Evolutionary conservation across 1,140 invertebrate genomes (phyloP).

Genomic region (Homalodisca vitripennis): DNA sequence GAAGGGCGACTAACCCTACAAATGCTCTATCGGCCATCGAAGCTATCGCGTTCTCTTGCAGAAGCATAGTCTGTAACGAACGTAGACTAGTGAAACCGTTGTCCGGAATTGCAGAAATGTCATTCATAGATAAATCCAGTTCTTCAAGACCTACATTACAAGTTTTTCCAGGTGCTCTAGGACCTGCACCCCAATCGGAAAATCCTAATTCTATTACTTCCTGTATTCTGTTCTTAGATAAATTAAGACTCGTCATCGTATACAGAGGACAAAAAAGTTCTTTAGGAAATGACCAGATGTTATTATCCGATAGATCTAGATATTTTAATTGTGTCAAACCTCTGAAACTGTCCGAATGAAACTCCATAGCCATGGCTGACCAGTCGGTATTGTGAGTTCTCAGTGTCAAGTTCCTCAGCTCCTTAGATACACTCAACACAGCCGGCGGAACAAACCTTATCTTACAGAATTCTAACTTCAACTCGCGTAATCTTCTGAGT

Average conservation of each 20-base stretch:
- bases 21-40: constrained; percentile 70
- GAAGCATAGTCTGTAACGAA: constrained; percentile 60
- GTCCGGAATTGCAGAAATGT: constrained; percentile 65
- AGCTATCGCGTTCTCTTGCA: constrained; percentile 73
- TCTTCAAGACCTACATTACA: constrained; percentile 65
- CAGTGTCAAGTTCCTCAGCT: constrained; percentile 65
- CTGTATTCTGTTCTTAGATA: constrained; percentile 75
- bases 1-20: constrained; percentile 61
- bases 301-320: constrained; percentile 76
- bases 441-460: constrained; percentile 68
- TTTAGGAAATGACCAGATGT: constrained; percentile 72
- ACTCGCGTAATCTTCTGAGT: constrained; percentile 63
- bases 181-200: constrained; percentile 57
- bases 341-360: constrained; percentile 67
- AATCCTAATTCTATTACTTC: constrained; percentile 71
- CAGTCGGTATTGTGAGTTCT: constrained; percentile 77
- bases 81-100: constrained; percentile 66
- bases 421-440: constrained; percentile 63
- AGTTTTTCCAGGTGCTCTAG: constrained; percentile 51
- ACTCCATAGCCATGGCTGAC: constrained; percentile 73
- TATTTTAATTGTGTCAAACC: constrained; percentile 65
- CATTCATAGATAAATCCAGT: constrained; percentile 73
- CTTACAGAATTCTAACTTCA: constrained; percentile 76
- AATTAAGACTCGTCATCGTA: constrained; percentile 66
- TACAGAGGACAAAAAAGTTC: constrained; percentile 73